phyloP scores from a whole-genome alignment of 2,797 vertebrate genomes.

The Syngnathus acus region DNA sequence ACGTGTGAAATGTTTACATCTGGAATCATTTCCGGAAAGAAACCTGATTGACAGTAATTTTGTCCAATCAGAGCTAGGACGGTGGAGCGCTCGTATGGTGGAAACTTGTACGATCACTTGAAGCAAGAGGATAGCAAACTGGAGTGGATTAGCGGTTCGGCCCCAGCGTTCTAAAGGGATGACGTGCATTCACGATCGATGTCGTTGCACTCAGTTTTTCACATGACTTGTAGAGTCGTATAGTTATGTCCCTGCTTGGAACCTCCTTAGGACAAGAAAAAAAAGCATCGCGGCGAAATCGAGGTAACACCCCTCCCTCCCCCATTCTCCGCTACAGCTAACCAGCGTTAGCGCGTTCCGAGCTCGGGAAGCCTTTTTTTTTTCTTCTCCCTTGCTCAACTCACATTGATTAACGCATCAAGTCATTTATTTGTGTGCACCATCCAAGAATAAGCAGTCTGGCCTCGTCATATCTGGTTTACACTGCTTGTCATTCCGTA shows the following conservation, averaged over 20 bases:
- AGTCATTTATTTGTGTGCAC: neutral
- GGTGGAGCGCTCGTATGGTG: slow-evolving; percentile 24
- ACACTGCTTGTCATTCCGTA: neutral
- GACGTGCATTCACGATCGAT: slow-evolving; percentile 8
- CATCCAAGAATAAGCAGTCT: neutral
- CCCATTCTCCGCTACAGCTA: slow-evolving; percentile 14
- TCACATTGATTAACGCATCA: neutral
- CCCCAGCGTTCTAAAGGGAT: slow-evolving; percentile 22
- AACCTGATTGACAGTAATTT: slow-evolving; percentile 25
- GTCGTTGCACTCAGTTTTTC: neutral
- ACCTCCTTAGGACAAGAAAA: slow-evolving; percentile 27
- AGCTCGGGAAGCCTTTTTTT: slow-evolving; percentile 12
- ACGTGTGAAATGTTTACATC: slow-evolving; percentile 66
- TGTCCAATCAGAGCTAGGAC: slow-evolving; percentile 37
- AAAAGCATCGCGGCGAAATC: slow-evolving; percentile 25
- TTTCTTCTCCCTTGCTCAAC: too few relatives aligned
- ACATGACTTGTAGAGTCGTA: slow-evolving; percentile 9
- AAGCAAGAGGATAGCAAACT: slow-evolving; percentile 33
- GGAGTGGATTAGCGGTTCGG: slow-evolving; percentile 36
- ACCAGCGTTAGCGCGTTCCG: slow-evolving; percentile 39
- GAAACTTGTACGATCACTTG: slow-evolving; percentile 39
- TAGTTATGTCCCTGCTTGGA: slow-evolving; percentile 39
- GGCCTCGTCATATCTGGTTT: neutral
- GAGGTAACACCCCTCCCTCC: slow-evolving; percentile 57
- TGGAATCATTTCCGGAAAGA: slow-evolving; percentile 39